Conservation (phyloP, 2,888 invertebrate genomes). For the Aspidapion aeneum region DNA sequence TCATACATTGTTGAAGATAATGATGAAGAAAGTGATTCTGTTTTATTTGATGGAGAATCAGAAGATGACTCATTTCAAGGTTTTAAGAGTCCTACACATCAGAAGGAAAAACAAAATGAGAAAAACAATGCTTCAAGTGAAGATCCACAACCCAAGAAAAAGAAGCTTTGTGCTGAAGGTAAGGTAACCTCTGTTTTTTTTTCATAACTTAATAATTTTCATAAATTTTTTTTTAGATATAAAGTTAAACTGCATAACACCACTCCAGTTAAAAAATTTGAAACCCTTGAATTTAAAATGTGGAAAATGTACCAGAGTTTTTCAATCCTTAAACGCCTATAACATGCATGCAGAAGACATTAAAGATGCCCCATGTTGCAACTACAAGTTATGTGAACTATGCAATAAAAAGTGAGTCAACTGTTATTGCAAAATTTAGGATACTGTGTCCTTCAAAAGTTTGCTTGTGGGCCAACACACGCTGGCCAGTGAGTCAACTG, state of each 20-base stretch:
- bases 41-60: no score
- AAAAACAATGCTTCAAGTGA: neutral
- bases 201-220: no score
- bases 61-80: no score
- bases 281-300: slow-evolving; percentile 4
- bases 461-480: neutral
- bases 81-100: no score
- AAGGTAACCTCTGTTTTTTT: no score
- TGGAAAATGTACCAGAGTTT: slow-evolving; percentile 3
- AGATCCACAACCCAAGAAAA: neutral
- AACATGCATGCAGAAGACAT: neutral
- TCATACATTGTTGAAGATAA: no score
- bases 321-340: neutral
- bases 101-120: no score
- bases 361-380: neutral
- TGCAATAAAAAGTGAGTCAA: slow-evolving; percentile 1
- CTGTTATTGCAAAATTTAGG: neutral
- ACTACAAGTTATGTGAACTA: neutral
- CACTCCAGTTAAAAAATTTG: neutral
- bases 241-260: neutral
- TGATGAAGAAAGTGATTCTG: no score
- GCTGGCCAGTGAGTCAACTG: slow-evolving; percentile 4
- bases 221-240: neutral
- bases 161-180: neutral
- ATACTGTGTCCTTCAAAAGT: neutral